Evolutionary conservation across 2,797 vertebrate genomes (phyloP).

Genomic region (Potorous gilbertii): DNA sequence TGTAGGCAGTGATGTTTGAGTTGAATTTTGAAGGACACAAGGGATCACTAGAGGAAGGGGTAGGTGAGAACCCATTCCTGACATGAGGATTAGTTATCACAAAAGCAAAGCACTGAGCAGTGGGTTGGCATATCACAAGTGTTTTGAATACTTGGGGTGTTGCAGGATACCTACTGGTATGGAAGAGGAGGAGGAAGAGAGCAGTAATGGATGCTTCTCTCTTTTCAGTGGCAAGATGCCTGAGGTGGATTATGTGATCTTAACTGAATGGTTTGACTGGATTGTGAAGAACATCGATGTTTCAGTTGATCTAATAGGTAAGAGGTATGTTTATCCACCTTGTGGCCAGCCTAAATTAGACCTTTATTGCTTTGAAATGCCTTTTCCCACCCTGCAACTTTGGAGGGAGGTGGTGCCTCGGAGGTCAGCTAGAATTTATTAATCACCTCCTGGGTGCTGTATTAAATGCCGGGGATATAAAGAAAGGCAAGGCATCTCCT

Average conservation of each 20-base stretch:
- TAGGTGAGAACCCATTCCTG: no score
- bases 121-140: neutral
- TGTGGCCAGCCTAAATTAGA: neutral
- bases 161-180: neutral
- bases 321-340: constrained; percentile 10
- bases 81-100: neutral
- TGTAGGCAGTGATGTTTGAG: neutral
- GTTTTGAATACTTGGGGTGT: neutral
- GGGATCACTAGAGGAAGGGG: neutral
- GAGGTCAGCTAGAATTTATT: neutral
- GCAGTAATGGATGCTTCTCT: neutral
- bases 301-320: constrained; percentile 95
- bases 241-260: constrained; percentile 92
- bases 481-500: neutral
- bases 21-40: neutral
- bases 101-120: neutral
- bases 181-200: neutral
- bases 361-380: neutral
- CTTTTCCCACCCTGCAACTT: neutral
- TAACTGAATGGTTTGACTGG: constrained; percentile 97
- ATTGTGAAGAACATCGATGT: constrained; percentile 89
- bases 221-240: constrained; percentile 93
- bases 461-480: neutral
- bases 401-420: neutral
- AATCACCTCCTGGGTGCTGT: neutral